Conservation (phyloP, 1,140 invertebrate species). For the Saxidomus purpurata region DNA sequence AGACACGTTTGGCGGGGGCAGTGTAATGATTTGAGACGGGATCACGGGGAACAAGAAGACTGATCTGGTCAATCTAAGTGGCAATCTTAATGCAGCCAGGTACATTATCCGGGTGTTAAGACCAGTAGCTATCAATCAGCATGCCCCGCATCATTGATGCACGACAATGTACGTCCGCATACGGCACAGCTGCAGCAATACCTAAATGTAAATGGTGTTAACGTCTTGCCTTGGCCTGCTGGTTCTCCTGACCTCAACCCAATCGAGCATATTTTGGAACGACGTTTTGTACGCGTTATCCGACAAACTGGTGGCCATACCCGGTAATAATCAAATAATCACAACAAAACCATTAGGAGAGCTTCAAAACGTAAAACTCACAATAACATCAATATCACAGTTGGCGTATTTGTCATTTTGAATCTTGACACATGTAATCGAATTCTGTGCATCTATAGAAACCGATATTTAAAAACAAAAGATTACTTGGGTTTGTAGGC, state of each 20-base stretch:
- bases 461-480: no score
- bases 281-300: constrained; percentile 13
- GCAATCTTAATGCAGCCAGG: neutral
- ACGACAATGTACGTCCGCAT: neutral
- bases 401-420: constrained; percentile 30
- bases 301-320: constrained; percentile 18
- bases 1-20: constrained; percentile 29
- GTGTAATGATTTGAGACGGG: neutral
- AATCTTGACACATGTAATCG: neutral
- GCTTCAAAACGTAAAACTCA: neutral
- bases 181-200: neutral
- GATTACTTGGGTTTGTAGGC: no score
- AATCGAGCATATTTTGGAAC: constrained; percentile 5
- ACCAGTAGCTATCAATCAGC: constrained; percentile 19
- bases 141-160: constrained; percentile 7
- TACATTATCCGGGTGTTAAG: no score
- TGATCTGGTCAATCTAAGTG: constrained; percentile 28
- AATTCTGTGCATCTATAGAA: no score
- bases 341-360: constrained; percentile 7
- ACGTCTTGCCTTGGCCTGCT: neutral
- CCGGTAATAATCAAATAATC: constrained; percentile 20
- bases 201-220: neutral
- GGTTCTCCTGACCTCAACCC: constrained; percentile 19
- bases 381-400: constrained; percentile 10
- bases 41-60: constrained; percentile 32